phyloP scores from a whole-genome alignment of 1,140 invertebrate species.

The Macrocentrus cingulum region DNA sequence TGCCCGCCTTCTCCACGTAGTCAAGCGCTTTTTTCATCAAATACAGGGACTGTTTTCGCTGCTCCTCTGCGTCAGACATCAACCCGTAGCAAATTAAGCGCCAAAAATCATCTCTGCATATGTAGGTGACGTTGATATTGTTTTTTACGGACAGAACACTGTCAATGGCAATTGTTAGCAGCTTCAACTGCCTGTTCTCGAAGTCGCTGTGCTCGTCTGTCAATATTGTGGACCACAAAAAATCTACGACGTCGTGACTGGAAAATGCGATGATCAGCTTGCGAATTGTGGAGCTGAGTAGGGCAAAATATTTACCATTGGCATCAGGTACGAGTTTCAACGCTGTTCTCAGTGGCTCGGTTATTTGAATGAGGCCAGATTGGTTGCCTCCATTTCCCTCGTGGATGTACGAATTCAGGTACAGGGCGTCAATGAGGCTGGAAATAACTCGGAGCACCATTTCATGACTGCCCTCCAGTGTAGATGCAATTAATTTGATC shows the following conservation, averaged over 20 bases:
- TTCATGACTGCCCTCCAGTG: no score
- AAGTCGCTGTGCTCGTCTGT: no score
- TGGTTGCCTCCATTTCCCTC: background rate
- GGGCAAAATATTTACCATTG: background rate
- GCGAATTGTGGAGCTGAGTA: no score
- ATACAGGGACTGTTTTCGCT: conserved; percentile 49
- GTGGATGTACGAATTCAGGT: background rate
- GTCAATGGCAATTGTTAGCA: background rate
- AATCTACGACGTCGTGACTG: no score
- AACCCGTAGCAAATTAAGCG: conserved; percentile 33
- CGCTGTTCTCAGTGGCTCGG: background rate
- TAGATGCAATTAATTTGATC: no score
- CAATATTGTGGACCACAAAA: no score
- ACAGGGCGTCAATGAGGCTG: background rate
- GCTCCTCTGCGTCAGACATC: conserved; percentile 29
- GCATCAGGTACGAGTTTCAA: background rate
- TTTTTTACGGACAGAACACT: conserved; percentile 4
- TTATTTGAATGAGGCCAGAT: background rate
- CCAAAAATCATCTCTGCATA: conserved; percentile 37
- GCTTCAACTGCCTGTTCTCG: background rate
- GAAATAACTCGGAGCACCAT: background rate
- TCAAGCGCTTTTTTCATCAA: conserved; percentile 44
- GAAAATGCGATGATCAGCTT: no score
- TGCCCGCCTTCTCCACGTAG: conserved; percentile 27
- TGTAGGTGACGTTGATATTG: background rate